Evolutionary conservation across 2,797 vertebrate genomes (phyloP), one percentile per base, ranked within the genome.

Genomic region (Synanceia verrucosa): DNA sequence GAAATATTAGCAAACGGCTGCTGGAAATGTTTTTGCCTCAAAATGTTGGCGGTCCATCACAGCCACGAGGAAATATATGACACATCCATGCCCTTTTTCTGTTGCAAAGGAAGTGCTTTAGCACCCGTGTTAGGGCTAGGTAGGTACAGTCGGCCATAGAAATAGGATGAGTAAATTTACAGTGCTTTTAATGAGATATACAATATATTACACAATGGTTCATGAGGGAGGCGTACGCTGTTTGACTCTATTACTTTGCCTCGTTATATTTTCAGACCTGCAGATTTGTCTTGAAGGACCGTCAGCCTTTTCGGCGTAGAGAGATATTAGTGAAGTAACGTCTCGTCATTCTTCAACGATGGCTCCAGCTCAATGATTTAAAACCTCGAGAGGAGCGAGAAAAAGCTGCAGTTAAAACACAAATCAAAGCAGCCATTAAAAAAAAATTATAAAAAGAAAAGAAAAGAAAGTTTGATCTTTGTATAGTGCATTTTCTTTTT

Each of bases 121-220:
- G 62, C 72, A 73, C 63, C 83, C 65, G 69, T 63, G 70, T 76
- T 44, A 56, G 84, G 84, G 84, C 67, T 76, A 69, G 73, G 79
- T 80, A 78, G 76, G 65, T 79, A 80, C 83, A 74, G 77, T 81
- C 75, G 52, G 78, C 85, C 86, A 82, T 88, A 88, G 88, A 92
- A 91, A 93, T 76, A 78, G 70, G 59, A 90, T 88, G 89, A 84
- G 77, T 70, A 82, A 75, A 88, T 92, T 88, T 93, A 93, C 92
- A 92, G 61, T 75, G 79, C 46, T 34, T n/a, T 70, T 55, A 55
- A 89, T 90, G 88, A 87, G 61, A 91, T 89, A 86, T 89, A 91
- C 89, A 87, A 56, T 60, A 41, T 90, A 85, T 86, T 65, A 79
- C 82, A 92, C 84, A 91, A 24, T 28, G 58, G 64, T 72, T 79